Evolutionary conservation across 2,797 vertebrate genomes (phyloP), one percentile per base, ranked within the genome.

Genomic region (Gadopsis marmoratus): DNA sequence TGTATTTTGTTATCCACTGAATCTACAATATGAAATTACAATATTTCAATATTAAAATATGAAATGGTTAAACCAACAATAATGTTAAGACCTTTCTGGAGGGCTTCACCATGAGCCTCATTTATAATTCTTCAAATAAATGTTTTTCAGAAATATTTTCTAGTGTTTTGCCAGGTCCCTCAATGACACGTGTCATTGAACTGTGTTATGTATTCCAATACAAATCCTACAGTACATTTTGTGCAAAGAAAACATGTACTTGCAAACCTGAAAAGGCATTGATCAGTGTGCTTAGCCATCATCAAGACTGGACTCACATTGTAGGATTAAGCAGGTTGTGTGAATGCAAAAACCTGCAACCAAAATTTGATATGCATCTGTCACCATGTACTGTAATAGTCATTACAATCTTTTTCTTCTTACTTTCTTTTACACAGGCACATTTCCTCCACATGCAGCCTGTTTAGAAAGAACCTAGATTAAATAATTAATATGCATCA

Each of bases 401-500:
- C 59, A 35, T 59, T 73, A 14, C 66, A 29, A 33, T 51, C 21
- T 11, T 65, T 56, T 53, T 73, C 54, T 72, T 63, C 29, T 50
- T 29, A 56, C n/a, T 56, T 60, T 69, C 13, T 59, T 67, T 69
- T 33, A 67, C 31, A 66, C 31, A 63, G 62, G 48, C 61, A 62
- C n/a, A 39, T 66, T 56, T 77, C 35, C 33, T 81, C 66, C 45
- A 71, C 29, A 68, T 62, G 82, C 54, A 67, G 55, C 74, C 59
- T 81, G 68, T 81, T 81, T 43, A 72, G 23, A 79, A 54, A 71
- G 21, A 74, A 70, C 12, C 33, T 72, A 3, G 41, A 86, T 85
- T 83, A 86, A 83, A 90, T 19, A 77, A 76, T 76, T 41, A 86
- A 85, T 75, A 73, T 86, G 82, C 71, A 86, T 82, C 78, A 63